Percentiles rank a stretch among this genome's conserved stretches.
Evolutionary conservation across 2,888 invertebrate species (phyloP).

Genomic region (Troides helena): DNA sequence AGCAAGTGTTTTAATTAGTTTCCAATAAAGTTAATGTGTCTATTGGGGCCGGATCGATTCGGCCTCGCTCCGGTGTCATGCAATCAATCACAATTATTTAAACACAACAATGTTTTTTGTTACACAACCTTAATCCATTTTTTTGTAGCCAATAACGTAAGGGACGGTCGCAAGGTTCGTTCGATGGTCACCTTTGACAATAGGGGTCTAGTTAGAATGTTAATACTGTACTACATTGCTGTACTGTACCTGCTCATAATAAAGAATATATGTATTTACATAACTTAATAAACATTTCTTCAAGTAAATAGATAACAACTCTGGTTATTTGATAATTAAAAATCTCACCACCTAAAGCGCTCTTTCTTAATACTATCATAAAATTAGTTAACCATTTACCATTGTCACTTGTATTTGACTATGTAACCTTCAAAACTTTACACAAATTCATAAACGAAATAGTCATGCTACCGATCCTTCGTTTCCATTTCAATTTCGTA

Average conservation of each 20-base stretch:
- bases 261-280: too few relatives aligned
- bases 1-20: conserved; percentile 12
- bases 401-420: not conserved
- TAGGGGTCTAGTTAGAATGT: too few relatives aligned
- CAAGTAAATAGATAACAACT: too few relatives aligned
- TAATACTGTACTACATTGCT: too few relatives aligned
- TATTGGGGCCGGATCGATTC: conserved; percentile 16
- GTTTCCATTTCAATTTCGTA: conserved; percentile 23
- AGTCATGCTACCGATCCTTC: conserved; percentile 1
- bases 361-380: not conserved
- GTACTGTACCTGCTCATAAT: too few relatives aligned
- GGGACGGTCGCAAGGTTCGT: not conserved
- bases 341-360: too few relatives aligned
- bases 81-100: conserved; percentile 25
- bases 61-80: conserved; percentile 10
- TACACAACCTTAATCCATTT: not conserved
- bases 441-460: not conserved
- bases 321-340: too few relatives aligned
- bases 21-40: conserved; percentile 24
- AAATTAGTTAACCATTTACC: not conserved
- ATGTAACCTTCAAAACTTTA: not conserved
- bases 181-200: too few relatives aligned
- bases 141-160: not conserved
- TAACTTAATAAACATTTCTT: too few relatives aligned
- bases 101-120: not conserved